phyloP scores from a whole-genome alignment of 2,888 invertebrate genomes.

The Tenthredo notha region DNA sequence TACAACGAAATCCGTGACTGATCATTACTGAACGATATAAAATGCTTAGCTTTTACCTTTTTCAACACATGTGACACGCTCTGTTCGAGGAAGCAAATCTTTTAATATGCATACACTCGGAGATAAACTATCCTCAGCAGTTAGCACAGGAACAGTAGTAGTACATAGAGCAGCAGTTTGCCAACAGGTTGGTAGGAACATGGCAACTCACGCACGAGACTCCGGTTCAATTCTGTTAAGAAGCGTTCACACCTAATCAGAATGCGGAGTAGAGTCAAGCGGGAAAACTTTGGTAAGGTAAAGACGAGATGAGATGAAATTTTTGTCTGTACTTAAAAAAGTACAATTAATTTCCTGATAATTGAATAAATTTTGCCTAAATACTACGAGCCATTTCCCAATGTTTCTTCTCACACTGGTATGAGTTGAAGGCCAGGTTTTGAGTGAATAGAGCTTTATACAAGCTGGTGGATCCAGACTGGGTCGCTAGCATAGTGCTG shows the following conservation, averaged over 20 bases:
- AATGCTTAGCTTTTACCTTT: neutral
- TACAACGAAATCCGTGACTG: neutral
- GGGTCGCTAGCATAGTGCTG: conserved; percentile 29
- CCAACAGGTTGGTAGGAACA: conserved; percentile 47
- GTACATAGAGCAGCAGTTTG: conserved; percentile 38
- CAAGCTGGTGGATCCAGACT: conserved; percentile 37
- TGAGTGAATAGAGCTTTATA: conserved; percentile 11
- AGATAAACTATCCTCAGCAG: conserved; percentile 34
- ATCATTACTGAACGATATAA: neutral
- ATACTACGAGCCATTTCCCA: neutral
- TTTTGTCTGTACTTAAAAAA: neutral
- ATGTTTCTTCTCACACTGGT: neutral
- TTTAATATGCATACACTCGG: neutral
- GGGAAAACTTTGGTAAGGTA: neutral
- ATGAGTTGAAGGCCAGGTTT: neutral
- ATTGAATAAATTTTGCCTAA: neutral
- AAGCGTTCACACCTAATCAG: conserved; percentile 22
- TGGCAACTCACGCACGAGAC: conserved; percentile 27
- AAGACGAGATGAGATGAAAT: neutral
- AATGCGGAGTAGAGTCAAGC: neutral
- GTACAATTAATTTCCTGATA: neutral
- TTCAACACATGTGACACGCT: neutral
- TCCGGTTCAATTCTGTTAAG: conserved; percentile 20
- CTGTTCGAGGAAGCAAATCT: neutral
- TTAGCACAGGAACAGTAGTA: conserved; percentile 40